Base-by-base conservation (phyloP, 2,888 invertebrate genomes). In the Stenodema calcarata region DNA sequence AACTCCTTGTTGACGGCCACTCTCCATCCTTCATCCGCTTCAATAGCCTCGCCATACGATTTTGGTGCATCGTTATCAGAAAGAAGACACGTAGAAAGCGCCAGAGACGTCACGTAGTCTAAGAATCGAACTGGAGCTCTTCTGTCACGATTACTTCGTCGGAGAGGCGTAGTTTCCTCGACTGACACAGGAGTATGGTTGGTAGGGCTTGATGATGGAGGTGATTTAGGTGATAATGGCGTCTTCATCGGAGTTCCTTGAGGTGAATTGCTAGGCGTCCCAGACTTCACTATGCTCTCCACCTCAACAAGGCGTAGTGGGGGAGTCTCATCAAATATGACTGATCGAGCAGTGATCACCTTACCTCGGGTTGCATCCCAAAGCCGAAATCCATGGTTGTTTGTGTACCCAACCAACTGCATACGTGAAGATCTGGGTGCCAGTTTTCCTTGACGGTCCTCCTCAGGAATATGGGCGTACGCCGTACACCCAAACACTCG, bases 401-500 rank as follows among this genome's bases (percentile, higher is more conserved):
- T 50, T n/a, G 80, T 80, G 47, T 81, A 86, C 4, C 86, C 86
- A 6, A 70, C 81, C 12, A 81, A 30, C 27, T 69, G 23, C 69
- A 86, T 42, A 1, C 44, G 27, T 11, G n/a, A 35, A 23, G 84
- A 84, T 9, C 84, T 70, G 18, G 70, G 16, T 12, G 23, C 70
- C 4, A 84, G 75, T 73, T 84, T 84, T 6, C 84, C 73, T 9
- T 12, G 28, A n/a, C 84, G 16, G 41, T 84, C 84, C 41, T 84
- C 84, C 23, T 27, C 44, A 9, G 41, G 70, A 42, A 84, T 84
- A 44, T 54, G 62, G 11, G 73, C 42, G 12, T 84, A 84, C 16
- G 84, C 73, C 18, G 84, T 75, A 76, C 88, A 87, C n/a, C 90
- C 90, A 89, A 90, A 1, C n/a, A 90, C 86, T 89, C 89, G 88